Evolutionary conservation across 2,888 invertebrate genomes (phyloP).

Genomic region (Smittia sp.): DNA sequence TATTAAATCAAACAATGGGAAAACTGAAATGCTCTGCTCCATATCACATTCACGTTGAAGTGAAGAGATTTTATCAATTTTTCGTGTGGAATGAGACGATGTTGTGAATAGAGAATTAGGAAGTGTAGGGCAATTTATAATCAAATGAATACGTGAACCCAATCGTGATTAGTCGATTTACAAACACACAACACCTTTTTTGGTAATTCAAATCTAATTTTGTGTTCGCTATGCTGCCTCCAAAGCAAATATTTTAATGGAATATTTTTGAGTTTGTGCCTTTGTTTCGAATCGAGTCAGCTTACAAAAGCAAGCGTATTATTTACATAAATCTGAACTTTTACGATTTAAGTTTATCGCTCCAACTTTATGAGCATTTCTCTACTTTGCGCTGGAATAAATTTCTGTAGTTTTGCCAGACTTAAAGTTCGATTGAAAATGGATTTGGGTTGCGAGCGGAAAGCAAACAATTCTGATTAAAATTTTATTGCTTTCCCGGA

Average conservation of each 20-base stretch:
- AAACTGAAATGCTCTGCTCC: not conserved
- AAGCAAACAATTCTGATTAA: constrained; percentile 26
- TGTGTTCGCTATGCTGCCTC: constrained; percentile 5
- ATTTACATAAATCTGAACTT: constrained; percentile 23
- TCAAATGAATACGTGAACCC: constrained; percentile 23
- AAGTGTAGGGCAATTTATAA: constrained; percentile 29
- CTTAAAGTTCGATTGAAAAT: not conserved
- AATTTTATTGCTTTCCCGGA: constrained; percentile 32
- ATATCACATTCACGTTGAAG: constrained; percentile 11
- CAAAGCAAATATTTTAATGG: constrained; percentile 9
- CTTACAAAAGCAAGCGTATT: constrained; percentile 10
- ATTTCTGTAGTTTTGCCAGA: not conserved
- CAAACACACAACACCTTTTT: constrained; percentile 29
- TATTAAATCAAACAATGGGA: constrained; percentile 26
- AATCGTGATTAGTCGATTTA: constrained; percentile 24
- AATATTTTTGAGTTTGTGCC: constrained; percentile 7
- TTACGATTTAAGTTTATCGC: constrained; percentile 9
- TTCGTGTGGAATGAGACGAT: not conserved
- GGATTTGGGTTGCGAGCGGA: not conserved
- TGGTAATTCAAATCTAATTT: constrained; percentile 26
- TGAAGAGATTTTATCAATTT: constrained; percentile 18
- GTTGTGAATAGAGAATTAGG: constrained; percentile 30
- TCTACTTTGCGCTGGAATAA: not conserved
- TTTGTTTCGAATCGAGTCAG: not conserved
- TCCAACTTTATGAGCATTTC: not conserved